Evolutionary conservation across 2,888 invertebrate genomes (phyloP).

Genomic region (Drosophila stalkeri): DNA sequence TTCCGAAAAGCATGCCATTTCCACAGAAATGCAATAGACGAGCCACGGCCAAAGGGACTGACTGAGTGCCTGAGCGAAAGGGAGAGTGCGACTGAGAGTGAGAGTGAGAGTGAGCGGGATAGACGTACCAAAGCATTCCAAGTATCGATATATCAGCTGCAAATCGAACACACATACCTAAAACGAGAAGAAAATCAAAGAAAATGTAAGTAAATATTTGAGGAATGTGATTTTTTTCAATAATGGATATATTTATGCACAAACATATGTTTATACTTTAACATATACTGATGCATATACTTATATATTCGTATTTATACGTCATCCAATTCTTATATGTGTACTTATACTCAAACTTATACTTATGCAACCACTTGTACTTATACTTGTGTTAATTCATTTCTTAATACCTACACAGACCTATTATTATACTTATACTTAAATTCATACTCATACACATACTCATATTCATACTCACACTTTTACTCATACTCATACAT

Average conservation of each 20-base stretch:
- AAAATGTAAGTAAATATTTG: neutral
- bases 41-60: neutral
- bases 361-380: neutral
- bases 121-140: neutral
- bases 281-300: neutral
- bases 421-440: neutral
- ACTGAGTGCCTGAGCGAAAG: neutral
- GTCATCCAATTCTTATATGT: neutral
- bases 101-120: neutral
- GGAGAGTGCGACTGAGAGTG: neutral
- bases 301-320: neutral
- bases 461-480: too few relatives aligned
- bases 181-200: constrained; percentile 26
- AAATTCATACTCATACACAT: neutral
- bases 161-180: constrained; percentile 32
- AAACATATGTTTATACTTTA: neutral
- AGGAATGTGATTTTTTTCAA: neutral
- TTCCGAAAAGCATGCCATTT: constrained; percentile 40
- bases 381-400: neutral
- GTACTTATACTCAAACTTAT: neutral
- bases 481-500: too few relatives aligned
- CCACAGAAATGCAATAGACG: constrained; percentile 2
- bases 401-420: too few relatives aligned
- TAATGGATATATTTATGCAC: neutral
- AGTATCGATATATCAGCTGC: constrained; percentile 5